A percentile compares a stretch with the other conserved stretches of the same genome.
These are phyloP conservation scores for Salminus brasiliensis DNA, from an alignment of 2,113 vertebrate genomes.

Conservation along the genomic window DNA sequence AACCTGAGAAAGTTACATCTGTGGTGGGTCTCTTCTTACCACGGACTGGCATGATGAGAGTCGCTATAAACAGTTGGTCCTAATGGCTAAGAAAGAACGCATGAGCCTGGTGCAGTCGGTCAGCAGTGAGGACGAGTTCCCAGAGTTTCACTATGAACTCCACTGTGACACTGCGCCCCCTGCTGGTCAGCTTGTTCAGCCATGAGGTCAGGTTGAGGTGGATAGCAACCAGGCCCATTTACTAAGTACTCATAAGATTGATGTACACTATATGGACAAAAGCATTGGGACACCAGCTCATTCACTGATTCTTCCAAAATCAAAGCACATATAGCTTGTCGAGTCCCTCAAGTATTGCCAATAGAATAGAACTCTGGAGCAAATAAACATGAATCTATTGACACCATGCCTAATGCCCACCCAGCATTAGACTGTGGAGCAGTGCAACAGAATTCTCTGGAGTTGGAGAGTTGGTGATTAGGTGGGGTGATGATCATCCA, in stretches of 20 bases:
- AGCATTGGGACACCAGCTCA: too few relatives aligned
- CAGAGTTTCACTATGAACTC: background rate
- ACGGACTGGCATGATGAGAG: background rate
- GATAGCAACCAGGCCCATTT: background rate
- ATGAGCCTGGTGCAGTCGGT: background rate
- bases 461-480: too few relatives aligned
- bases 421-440: too few relatives aligned
- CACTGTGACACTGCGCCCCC: conserved; percentile 67
- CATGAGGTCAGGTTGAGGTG: background rate
- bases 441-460: too few relatives aligned
- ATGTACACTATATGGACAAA: background rate
- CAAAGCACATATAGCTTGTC: too few relatives aligned
- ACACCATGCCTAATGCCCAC: too few relatives aligned
- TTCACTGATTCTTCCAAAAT: too few relatives aligned
- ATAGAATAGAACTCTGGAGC: too few relatives aligned
- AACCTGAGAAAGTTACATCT: background rate
- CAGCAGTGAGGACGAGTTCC: too few relatives aligned
- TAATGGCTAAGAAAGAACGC: background rate
- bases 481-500: too few relatives aligned
- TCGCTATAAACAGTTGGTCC: background rate
- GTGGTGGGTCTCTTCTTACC: background rate
- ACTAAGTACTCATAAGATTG: background rate
- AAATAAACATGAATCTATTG: too few relatives aligned
- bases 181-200: conserved; percentile 54
- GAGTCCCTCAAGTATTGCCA: too few relatives aligned